Percentiles rank a stretch among this genome's conserved stretches.
Evolutionary conservation across 1,140 invertebrate species (phyloP).

Genomic region (Trachelipus rathkii): DNA sequence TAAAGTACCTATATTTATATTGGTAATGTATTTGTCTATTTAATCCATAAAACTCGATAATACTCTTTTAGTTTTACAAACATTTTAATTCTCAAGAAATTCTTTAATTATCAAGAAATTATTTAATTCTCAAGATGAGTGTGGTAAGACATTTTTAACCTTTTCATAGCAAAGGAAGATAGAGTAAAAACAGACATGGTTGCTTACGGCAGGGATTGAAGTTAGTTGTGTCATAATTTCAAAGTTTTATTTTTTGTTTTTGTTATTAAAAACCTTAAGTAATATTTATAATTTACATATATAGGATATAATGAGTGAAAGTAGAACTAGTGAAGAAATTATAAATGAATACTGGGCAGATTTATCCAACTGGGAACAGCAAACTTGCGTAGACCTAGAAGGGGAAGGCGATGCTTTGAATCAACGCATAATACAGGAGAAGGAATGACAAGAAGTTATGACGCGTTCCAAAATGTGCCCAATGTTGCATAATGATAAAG

Average conservation of each 20-base stretch:
- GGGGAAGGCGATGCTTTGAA: not conserved
- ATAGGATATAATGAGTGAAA: not conserved
- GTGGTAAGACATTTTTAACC: no score
- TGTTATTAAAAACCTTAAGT: not conserved
- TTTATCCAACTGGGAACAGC: not conserved
- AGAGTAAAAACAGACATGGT: not conserved
- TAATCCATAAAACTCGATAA: no score
- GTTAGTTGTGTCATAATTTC: not conserved
- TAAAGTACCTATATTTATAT: no score
- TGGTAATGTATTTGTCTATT: no score
- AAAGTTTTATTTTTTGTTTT: not conserved
- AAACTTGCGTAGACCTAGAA: not conserved
- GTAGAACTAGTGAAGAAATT: constrained; percentile 1
- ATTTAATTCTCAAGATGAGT: no score
- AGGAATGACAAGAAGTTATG: no score
- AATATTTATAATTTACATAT: not conserved
- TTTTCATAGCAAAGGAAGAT: no score
- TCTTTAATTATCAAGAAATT: no score
- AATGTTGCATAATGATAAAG: no score
- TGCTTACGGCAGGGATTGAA: not conserved
- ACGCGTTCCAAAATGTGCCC: no score
- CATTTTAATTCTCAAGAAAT: no score
- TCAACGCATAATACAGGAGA: not conserved
- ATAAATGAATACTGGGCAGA: not conserved
- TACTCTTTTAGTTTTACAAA: no score